These are phyloP conservation scores for Eupristina koningsbergeri DNA, from an alignment of 1,140 invertebrate genomes.

Conservation along the genomic window DNA sequence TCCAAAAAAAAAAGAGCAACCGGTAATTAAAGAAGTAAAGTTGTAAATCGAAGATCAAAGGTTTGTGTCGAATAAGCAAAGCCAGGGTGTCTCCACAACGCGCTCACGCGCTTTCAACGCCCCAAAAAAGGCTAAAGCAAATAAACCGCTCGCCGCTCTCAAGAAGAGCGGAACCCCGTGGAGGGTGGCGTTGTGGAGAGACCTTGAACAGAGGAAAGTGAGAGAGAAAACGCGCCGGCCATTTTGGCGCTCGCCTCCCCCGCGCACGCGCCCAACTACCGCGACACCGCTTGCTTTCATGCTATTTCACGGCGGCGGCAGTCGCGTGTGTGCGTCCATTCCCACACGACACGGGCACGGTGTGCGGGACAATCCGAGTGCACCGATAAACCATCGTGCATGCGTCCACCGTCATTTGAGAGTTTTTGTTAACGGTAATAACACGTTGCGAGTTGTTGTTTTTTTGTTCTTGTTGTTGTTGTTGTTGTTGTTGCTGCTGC, in stretches of 20 bases:
- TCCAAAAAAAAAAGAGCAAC: slow-evolving; percentile 15
- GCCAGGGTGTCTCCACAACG: neutral
- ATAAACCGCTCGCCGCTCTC: no score
- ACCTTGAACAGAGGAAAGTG: slow-evolving; percentile 30
- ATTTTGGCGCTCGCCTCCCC: slow-evolving; percentile 29
- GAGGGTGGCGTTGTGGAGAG: slow-evolving; percentile 14
- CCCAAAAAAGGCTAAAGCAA: no score
- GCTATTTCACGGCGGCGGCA: slow-evolving; percentile 22
- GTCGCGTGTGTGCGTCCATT: slow-evolving; percentile 48
- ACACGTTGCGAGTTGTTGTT: no score
- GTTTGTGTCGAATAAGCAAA: slow-evolving; percentile 15
- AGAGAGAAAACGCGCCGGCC: slow-evolving; percentile 12
- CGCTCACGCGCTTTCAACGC: no score
- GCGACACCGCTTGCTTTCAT: slow-evolving; percentile 8
- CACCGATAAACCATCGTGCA: neutral
- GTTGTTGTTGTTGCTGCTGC: no score
- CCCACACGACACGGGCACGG: slow-evolving; percentile 20
- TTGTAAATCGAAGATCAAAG: neutral
- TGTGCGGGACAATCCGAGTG: neutral
- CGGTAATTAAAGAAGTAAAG: slow-evolving; percentile 20
- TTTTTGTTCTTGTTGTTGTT: no score
- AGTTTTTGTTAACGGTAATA: neutral
- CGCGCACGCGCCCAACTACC: slow-evolving; percentile 5
- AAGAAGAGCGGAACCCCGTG: slow-evolving; percentile 4
- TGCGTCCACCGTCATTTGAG: no score